These are phyloP conservation scores for Meloidogyne chitwoodi DNA, from an alignment of 1,140 invertebrate species.

Conservation along the genomic window DNA sequence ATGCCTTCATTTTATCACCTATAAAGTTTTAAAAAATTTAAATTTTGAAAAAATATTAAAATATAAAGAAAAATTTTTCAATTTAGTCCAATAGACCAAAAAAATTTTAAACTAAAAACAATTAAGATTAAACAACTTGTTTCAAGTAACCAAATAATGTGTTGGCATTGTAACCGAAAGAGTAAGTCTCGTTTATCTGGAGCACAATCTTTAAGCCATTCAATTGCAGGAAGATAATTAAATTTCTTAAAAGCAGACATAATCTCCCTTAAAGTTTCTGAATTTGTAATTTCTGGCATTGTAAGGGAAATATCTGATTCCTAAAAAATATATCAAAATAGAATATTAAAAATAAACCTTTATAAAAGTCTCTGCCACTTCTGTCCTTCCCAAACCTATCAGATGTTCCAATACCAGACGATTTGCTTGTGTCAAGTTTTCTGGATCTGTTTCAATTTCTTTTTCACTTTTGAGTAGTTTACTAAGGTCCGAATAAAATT, in stretches of 20 bases:
- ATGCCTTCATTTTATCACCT: conserved; percentile 12
- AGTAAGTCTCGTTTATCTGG: conserved; percentile 34
- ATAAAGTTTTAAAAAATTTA: not conserved
- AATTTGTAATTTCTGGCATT: conserved; percentile 18
- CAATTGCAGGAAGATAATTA: conserved; percentile 42
- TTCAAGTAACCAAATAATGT: conserved; percentile 38
- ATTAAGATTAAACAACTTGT: conserved; percentile 11
- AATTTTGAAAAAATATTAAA: no score
- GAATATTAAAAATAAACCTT: conserved; percentile 33
- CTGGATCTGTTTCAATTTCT: conserved; percentile 36
- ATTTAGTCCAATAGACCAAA: no score
- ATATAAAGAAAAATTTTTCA: no score
- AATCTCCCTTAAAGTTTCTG: conserved; percentile 27
- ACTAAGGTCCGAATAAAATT: conserved; percentile 42
- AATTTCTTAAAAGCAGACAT: conserved; percentile 36
- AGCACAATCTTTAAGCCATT: conserved; percentile 34
- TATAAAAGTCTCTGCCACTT: conserved; percentile 48
- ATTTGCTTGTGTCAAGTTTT: conserved; percentile 43
- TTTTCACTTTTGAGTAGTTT: conserved; percentile 45
- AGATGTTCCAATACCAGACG: conserved; percentile 49
- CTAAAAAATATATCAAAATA: conserved; percentile 21
- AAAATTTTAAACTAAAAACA: not conserved
- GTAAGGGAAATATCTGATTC: conserved; percentile 39
- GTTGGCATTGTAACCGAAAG: conserved; percentile 44
- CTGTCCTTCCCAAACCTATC: conserved; percentile 39